Evolutionary conservation across 2,888 invertebrate species (phyloP).

Genomic region (Eristalis arbustorum): DNA sequence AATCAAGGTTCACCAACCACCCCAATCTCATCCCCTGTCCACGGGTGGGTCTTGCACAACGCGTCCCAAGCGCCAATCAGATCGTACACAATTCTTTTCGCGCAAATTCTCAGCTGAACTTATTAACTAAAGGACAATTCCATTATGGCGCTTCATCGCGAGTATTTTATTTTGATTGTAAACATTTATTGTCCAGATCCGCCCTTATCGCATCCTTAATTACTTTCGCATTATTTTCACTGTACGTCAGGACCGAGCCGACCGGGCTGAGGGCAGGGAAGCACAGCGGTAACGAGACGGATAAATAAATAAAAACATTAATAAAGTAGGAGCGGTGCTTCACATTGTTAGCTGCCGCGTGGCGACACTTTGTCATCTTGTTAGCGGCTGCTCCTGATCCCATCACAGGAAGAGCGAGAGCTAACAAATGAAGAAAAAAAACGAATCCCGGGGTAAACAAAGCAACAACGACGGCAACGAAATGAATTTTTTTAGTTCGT

Average conservation of each 20-base stretch:
- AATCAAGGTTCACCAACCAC: neutral
- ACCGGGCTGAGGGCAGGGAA: neutral
- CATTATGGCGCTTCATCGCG: slow-evolving; percentile 40
- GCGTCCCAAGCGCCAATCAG: neutral
- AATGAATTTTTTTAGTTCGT: slow-evolving; percentile 18
- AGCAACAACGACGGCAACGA: slow-evolving; percentile 17
- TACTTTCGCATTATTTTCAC: slow-evolving; percentile 57
- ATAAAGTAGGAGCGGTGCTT: slow-evolving; percentile 9
- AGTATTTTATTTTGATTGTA: slow-evolving; percentile 57
- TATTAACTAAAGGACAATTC: slow-evolving; percentile 53
- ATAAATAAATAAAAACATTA: slow-evolving; percentile 62
- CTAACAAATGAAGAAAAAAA: neutral
- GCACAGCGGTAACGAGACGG: slow-evolving; percentile 25
- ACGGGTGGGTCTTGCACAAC: too few relatives aligned
- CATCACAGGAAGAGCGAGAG: slow-evolving; percentile 15
- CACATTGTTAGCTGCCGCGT: slow-evolving; percentile 49
- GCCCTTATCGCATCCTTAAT: slow-evolving; percentile 60
- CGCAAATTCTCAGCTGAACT: slow-evolving; percentile 13
- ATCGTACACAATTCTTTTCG: neutral
- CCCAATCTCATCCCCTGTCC: neutral
- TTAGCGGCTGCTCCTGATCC: slow-evolving; percentile 57
- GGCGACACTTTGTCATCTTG: slow-evolving; percentile 68
- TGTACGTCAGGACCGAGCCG: neutral
- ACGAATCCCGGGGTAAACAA: slow-evolving; percentile 13
- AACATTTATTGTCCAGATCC: slow-evolving; percentile 62